Percentiles rank a stretch among this genome's conserved stretches.
These are phyloP conservation scores for Aldabrachelys gigantea DNA, from an alignment of 2,113 vertebrate species.

Conservation along the genomic window DNA sequence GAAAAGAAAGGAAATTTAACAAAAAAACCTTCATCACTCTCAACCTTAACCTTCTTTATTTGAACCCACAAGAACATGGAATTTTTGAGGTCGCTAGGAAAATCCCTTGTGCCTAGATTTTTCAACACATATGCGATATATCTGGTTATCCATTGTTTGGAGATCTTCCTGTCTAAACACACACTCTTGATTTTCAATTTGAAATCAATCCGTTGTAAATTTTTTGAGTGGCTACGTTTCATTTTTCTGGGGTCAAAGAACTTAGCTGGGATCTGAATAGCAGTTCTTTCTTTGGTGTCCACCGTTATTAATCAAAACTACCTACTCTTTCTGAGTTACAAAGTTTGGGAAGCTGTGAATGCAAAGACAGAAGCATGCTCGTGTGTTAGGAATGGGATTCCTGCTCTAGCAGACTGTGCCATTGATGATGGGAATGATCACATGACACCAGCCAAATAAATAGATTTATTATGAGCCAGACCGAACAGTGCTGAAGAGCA, in stretches of 20 bases:
- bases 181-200: neutral
- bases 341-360: neutral
- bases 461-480: neutral
- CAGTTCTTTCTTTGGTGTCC: neutral
- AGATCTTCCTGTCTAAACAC: neutral
- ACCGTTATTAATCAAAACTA: neutral
- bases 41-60: rapidly evolving
- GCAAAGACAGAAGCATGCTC: neutral
- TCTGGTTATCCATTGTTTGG: neutral
- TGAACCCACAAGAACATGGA: neutral
- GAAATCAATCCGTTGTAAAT: neutral
- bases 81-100: rapidly evolving
- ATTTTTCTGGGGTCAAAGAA: neutral
- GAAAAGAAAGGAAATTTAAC: rapidly evolving
- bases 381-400: neutral
- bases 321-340: neutral
- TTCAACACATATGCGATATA: neutral
- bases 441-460: neutral
- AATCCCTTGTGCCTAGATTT: rapidly evolving
- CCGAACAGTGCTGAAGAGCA: neutral
- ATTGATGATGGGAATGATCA: neutral
- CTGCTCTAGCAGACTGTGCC: neutral
- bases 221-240: neutral
- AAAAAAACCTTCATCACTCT: neutral
- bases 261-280: neutral